These are phyloP conservation scores for Drepanosiphum platanoidis DNA, from an alignment of 2,888 invertebrate genomes.

Conservation along the genomic window DNA sequence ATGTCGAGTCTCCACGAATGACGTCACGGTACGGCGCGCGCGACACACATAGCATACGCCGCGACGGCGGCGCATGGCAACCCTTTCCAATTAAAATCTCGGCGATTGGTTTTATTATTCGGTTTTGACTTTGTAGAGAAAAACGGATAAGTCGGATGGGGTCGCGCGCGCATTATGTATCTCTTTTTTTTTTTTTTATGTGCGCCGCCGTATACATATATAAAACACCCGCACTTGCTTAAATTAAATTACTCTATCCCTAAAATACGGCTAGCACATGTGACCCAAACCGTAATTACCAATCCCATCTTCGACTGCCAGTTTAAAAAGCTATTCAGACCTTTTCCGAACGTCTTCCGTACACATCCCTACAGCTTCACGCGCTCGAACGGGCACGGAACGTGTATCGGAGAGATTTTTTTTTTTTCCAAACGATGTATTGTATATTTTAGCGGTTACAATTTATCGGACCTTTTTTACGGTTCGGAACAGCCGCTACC, in stretches of 20 bases:
- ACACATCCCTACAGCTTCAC: not conserved
- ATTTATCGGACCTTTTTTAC: not conserved
- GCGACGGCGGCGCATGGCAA: constrained; percentile 24
- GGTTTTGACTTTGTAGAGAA: constrained; percentile 39
- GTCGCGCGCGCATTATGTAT: not conserved
- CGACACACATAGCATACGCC: not conserved
- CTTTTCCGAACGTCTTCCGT: constrained; percentile 8
- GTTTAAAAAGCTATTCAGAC: constrained; percentile 24
- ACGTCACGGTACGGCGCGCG: constrained; percentile 37
- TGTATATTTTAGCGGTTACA: not conserved
- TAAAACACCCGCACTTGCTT: constrained; percentile 32
- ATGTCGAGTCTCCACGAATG: constrained; percentile 50
- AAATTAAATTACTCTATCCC: constrained; percentile 49
- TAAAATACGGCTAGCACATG: constrained; percentile 52
- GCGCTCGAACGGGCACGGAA: not conserved
- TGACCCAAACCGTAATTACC: constrained; percentile 55
- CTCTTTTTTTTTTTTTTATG: not conserved
- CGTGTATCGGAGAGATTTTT: not conserved
- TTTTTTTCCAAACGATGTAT: not conserved
- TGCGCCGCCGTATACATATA: not conserved
- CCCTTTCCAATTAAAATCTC: constrained; percentile 62
- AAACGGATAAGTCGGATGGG: constrained; percentile 1
- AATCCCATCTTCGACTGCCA: constrained; percentile 14
- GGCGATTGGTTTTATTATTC: constrained; percentile 60
- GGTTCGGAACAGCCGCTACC: not conserved